These are phyloP conservation scores for Chymomyza costata DNA, from an alignment of 1,140 invertebrate species.

Conservation along the genomic window DNA sequence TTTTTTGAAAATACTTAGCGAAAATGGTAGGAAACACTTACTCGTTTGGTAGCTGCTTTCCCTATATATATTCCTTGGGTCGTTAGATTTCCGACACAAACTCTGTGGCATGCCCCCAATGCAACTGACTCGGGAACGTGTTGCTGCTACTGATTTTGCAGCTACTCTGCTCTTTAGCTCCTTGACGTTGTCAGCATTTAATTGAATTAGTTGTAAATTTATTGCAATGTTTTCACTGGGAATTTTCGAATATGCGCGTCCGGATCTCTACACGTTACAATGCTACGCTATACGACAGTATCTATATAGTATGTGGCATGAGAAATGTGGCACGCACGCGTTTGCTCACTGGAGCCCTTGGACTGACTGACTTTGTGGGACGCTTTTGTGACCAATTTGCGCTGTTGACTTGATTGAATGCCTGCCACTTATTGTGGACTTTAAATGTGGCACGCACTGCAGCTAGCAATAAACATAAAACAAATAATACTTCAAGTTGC, in stretches of 20 bases:
- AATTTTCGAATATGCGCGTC: constrained; percentile 45
- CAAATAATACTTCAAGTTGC: too few species aligned
- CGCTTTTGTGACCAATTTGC: constrained; percentile 24
- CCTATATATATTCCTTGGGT: too few species aligned
- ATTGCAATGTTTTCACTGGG: constrained; percentile 67
- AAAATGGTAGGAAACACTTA: too few species aligned
- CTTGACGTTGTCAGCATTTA: constrained; percentile 56
- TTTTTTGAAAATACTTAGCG: too few species aligned
- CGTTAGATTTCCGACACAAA: too few species aligned
- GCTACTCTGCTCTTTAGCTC: constrained; percentile 20
- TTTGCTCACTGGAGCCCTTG: background rate
- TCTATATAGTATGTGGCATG: too few species aligned
- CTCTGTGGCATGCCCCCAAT: too few species aligned
- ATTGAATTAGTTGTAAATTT: constrained; percentile 73
- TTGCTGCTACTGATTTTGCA: constrained; percentile 13
- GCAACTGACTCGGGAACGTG: background rate
- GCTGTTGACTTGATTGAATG: constrained; percentile 54
- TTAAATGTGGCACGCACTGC: constrained; percentile 39
- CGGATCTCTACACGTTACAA: background rate
- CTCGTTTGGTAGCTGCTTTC: too few species aligned
- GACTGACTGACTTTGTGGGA: too few species aligned
- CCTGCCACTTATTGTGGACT: constrained; percentile 54
- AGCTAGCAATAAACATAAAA: constrained; percentile 44
- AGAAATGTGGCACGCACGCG: constrained; percentile 11
- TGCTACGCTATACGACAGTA: background rate